Conservation (phyloP, 53 echinoderm and acorn worm genomes). For the Holothuria leucospilota region DNA sequence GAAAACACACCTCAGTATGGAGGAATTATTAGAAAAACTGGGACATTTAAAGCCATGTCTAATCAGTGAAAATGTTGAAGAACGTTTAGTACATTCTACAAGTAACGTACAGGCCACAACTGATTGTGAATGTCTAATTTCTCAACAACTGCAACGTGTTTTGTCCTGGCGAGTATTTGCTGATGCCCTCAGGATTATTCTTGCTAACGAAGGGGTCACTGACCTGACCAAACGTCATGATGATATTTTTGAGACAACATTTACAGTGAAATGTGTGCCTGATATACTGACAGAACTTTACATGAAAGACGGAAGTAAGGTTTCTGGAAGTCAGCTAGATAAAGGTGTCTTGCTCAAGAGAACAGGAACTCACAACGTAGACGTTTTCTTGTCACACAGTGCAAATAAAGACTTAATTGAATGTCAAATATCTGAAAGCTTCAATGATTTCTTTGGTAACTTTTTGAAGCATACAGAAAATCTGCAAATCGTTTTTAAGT, state of each 20-base stretch:
- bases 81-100: background rate
- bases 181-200: background rate
- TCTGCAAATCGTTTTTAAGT: background rate
- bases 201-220: background rate
- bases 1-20: background rate
- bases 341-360: background rate
- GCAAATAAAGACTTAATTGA: background rate
- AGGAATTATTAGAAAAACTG: background rate
- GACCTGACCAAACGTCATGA: background rate
- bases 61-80: constrained; percentile 1
- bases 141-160: background rate
- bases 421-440: constrained; percentile 4
- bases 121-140: background rate
- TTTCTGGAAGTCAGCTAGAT: background rate
- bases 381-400: background rate
- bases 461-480: too few relatives aligned
- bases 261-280: background rate
- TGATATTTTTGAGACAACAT: background rate
- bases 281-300: background rate
- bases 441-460: background rate
- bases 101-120: background rate
- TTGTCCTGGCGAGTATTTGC: background rate
- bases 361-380: background rate
- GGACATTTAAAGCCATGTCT: background rate
- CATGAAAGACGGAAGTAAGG: background rate